Evolutionary conservation across 2,888 invertebrate species (phyloP).

Genomic region (Eumacrocentrus americanus): DNA sequence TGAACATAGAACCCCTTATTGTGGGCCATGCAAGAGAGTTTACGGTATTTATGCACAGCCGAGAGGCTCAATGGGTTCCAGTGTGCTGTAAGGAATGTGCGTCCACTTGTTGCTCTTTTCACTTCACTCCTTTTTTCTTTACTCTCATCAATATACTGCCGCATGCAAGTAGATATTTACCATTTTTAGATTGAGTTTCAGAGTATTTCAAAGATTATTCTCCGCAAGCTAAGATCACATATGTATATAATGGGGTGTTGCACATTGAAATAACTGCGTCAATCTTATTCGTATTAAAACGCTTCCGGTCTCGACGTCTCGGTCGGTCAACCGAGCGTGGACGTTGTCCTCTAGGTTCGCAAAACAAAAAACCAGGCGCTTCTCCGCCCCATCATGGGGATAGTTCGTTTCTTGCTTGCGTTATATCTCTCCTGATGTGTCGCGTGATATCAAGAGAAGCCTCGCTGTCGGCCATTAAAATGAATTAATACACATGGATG

Average conservation of each 20-base stretch:
- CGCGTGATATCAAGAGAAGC: not conserved
- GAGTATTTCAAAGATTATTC: too few species aligned
- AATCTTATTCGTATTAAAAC: conserved; percentile 11
- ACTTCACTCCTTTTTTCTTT: not conserved
- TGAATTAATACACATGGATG: not conserved
- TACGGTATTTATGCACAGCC: conserved; percentile 14
- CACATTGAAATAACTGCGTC: conserved; percentile 1
- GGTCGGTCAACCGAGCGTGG: conserved; percentile 34
- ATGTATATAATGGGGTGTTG: too few species aligned
- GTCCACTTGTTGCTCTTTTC: not conserved
- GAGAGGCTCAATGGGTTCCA: conserved; percentile 16
- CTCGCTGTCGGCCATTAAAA: not conserved
- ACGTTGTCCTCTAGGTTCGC: conserved; percentile 31
- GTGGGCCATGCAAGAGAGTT: conserved; percentile 6
- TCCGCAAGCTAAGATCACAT: too few species aligned
- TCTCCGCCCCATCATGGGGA: not conserved
- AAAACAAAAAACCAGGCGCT: conserved; percentile 15
- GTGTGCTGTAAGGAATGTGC: not conserved
- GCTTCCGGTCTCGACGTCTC: conserved; percentile 21
- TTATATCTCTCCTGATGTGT: conserved; percentile 1
- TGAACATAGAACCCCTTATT: conserved; percentile 16
- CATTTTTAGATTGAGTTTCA: not conserved
- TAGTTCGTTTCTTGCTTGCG: not conserved
- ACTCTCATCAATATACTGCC: not conserved
- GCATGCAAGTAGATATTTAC: not conserved